Conservation (phyloP, 2,113 vertebrate genomes). For the Syngnathus typhle region DNA sequence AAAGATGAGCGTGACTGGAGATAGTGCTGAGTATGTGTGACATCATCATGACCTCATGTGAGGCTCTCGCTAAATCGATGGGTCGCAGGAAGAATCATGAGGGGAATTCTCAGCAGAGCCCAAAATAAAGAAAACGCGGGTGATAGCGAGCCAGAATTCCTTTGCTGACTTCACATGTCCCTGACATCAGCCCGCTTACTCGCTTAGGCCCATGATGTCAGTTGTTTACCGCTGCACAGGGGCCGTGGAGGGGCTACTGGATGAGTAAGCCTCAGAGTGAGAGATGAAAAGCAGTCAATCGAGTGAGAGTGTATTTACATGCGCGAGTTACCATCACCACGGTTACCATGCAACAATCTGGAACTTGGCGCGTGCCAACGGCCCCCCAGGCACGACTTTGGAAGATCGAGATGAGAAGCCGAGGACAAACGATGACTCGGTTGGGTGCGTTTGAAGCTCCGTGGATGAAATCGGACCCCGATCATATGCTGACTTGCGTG, state of each 20-base stretch:
- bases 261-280: slow-evolving; percentile 45
- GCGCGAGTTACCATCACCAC: too few species aligned
- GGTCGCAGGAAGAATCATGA: slow-evolving; percentile 46
- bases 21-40: slow-evolving; percentile 8
- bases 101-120: slow-evolving; percentile 43
- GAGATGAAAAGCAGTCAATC: too few species aligned
- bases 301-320: too few species aligned
- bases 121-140: slow-evolving; percentile 38
- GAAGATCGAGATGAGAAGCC: too few species aligned
- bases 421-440: too few species aligned
- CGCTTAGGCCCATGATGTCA: slow-evolving; percentile 48
- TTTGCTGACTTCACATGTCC: slow-evolving; percentile 48
- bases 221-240: slow-evolving; percentile 59
- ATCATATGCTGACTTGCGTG: slow-evolving; percentile 11
- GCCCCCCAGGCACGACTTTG: too few species aligned
- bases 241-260: slow-evolving; percentile 25
- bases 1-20: neutral
- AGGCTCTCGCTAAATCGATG: slow-evolving; percentile 17
- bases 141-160: slow-evolving; percentile 30
- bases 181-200: slow-evolving; percentile 45
- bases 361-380: too few species aligned
- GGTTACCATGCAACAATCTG: too few species aligned
- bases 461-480: too few species aligned
- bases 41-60: slow-evolving; percentile 23
- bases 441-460: slow-evolving; percentile 5